phyloP scores from a whole-genome alignment of 2,113 vertebrate genomes.

The Coptodon rendalli region DNA sequence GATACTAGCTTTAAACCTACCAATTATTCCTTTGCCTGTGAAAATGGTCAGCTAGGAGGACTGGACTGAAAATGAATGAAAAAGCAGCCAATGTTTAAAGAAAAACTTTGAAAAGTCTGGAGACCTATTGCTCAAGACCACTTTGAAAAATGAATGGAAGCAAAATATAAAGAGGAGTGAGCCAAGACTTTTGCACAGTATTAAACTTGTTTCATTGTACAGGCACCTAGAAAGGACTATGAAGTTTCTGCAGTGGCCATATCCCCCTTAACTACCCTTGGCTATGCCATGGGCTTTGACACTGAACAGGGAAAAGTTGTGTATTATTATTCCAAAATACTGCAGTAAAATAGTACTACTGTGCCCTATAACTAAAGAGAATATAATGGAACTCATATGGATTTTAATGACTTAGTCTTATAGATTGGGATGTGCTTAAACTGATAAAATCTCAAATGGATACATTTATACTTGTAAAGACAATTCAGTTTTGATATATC shows the following conservation, averaged over 20 bases:
- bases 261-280: background rate
- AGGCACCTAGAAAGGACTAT: background rate
- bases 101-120: background rate
- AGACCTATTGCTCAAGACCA: background rate
- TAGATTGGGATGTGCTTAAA: slow-evolving; percentile 8
- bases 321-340: background rate
- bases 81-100: background rate
- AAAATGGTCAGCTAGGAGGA: background rate
- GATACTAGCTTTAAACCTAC: background rate
- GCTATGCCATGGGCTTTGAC: background rate
- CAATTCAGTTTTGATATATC: slow-evolving; percentile 43
- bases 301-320: background rate
- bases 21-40: background rate
- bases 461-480: slow-evolving; percentile 32
- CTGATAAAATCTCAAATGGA: slow-evolving; percentile 41
- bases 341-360: background rate
- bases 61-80: background rate
- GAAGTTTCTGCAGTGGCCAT: background rate
- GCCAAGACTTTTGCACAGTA: background rate
- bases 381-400: background rate
- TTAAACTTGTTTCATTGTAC: background rate
- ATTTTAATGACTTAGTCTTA: background rate
- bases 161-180: background rate
- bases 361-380: background rate
- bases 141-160: background rate